A percentile compares a stretch with the other conserved stretches of the same genome.
phyloP scores from a whole-genome alignment of 2,888 invertebrate genomes.

The Oscheius onirici region DNA sequence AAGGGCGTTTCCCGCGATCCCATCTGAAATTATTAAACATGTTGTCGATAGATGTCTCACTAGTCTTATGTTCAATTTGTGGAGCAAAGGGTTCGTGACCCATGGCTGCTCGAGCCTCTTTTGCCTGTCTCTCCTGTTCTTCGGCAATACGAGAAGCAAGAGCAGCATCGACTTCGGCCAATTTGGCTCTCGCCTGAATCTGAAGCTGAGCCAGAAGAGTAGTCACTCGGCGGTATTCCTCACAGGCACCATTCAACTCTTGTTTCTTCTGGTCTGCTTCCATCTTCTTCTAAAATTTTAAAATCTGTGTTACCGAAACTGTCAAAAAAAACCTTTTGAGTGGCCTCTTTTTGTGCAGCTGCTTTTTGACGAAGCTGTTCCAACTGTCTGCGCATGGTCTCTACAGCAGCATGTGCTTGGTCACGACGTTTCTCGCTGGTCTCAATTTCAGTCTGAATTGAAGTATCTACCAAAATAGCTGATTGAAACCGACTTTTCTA shows the following conservation, averaged over 20 bases:
- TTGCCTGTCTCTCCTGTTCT: constrained; percentile 13
- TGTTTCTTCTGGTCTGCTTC: constrained; percentile 30
- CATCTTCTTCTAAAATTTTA: constrained; percentile 66
- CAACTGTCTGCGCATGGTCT: constrained; percentile 45
- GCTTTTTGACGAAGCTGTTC: constrained; percentile 44
- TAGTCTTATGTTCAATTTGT: constrained; percentile 22
- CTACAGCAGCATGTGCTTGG: constrained; percentile 43
- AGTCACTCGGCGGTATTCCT: constrained; percentile 43
- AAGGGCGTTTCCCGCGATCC: neutral
- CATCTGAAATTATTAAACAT: neutral
- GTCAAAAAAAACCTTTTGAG: constrained; percentile 37
- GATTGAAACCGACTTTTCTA: constrained; percentile 33
- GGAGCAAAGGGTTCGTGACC: neutral
- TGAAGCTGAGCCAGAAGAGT: constrained; percentile 42
- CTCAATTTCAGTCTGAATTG: constrained; percentile 57
- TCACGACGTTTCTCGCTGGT: constrained; percentile 50
- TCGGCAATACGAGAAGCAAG: constrained; percentile 1
- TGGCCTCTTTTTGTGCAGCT: constrained; percentile 44
- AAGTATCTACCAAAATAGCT: neutral
- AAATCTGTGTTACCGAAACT: neutral
- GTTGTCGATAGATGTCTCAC: neutral
- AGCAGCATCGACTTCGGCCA: constrained; percentile 23
- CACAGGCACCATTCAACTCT: constrained; percentile 33
- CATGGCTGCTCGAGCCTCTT: constrained; percentile 9
- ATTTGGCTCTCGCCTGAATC: constrained; percentile 30